Evolutionary conservation across 2,888 invertebrate species (phyloP).

Genomic region (Epistrophe grossulariae): DNA sequence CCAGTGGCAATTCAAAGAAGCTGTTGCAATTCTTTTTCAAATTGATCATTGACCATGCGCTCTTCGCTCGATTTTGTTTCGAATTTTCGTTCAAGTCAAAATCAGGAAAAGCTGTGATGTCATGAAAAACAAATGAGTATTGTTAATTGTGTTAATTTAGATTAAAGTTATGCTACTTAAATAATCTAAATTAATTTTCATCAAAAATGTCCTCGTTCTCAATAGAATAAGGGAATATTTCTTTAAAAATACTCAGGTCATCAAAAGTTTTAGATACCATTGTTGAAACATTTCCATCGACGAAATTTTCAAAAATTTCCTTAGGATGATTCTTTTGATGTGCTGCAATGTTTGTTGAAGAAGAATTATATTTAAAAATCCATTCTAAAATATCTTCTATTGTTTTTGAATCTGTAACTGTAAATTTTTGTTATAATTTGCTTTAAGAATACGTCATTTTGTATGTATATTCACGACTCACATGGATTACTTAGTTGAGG

Average conservation of each 20-base stretch:
- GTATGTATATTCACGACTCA: not conserved
- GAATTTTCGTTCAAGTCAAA: not conserved
- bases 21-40: not conserved
- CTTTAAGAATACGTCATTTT: not conserved
- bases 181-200: not conserved
- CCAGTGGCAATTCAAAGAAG: too few relatives aligned
- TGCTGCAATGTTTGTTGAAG: rapidly evolving
- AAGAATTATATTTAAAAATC: not conserved
- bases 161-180: not conserved
- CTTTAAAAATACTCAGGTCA: not conserved
- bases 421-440: not conserved
- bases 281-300: not conserved
- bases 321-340: not conserved
- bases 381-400: not conserved
- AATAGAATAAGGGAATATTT: not conserved
- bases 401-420: not conserved
- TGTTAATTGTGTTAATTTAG: not conserved
- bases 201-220: not conserved
- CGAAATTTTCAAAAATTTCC: not conserved
- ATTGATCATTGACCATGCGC: not conserved
- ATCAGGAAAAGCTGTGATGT: not conserved
- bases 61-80: too few relatives aligned
- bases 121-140: not conserved
- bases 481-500: not conserved
- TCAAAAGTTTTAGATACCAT: not conserved